Conservation (phyloP, 2,113 vertebrate species). For the Odontophorus gujanensis region DNA sequence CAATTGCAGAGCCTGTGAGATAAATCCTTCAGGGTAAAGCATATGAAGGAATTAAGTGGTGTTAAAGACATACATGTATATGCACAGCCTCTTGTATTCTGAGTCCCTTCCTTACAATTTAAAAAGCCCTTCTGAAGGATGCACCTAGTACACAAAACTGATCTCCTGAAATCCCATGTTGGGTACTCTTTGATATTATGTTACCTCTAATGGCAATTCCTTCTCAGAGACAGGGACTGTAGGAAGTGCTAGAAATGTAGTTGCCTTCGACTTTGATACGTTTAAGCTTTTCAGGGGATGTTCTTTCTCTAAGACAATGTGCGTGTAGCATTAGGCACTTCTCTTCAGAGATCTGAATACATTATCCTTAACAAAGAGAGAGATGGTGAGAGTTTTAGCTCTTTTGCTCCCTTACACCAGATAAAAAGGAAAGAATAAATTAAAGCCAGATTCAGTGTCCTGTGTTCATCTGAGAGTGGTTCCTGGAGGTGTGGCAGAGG, state of each 20-base stretch:
- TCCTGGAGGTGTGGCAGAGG: background rate
- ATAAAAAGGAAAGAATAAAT: slow-evolving; percentile 3
- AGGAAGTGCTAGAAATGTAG: background rate
- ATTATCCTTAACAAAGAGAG: background rate
- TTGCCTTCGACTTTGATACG: background rate
- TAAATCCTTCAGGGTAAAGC: slow-evolving; percentile 24
- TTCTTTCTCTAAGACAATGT: background rate
- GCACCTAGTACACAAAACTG: background rate
- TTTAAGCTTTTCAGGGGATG: background rate
- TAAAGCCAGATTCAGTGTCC: background rate
- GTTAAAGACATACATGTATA: background rate
- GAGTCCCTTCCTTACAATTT: background rate
- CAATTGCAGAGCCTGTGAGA: background rate
- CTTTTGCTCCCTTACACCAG: background rate
- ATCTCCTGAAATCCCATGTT: background rate
- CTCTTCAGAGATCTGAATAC: background rate
- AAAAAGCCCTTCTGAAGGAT: background rate
- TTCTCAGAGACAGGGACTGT: background rate
- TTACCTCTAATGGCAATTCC: background rate
- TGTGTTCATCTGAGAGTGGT: background rate
- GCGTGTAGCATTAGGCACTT: fast-evolving
- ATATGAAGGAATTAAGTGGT: background rate
- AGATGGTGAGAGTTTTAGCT: background rate
- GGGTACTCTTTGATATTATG: background rate
- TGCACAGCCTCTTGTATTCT: background rate